Base-by-base conservation (phyloP, 2,888 invertebrate species). In the Tricholauxania praeusta region DNA sequence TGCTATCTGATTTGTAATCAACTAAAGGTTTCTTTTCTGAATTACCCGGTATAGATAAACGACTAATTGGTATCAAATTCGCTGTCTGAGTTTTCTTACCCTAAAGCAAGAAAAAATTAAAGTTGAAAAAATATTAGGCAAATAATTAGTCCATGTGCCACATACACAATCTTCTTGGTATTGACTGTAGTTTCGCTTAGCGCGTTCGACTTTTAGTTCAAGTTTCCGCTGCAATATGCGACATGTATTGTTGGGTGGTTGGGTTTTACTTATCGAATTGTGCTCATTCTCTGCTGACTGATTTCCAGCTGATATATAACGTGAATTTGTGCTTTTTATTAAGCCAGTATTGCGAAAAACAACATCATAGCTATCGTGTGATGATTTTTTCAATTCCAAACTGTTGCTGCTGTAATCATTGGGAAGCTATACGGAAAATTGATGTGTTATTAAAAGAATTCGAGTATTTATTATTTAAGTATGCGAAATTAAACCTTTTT, bases 201-300 rank as follows among this genome's bases (percentile, higher is more conserved):
- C 88, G 60, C 87, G 84, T 77, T 87, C 87, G 74, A 88, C 88
- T 82, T 88, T 88, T 39, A 87, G 78, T 75, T 88, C 88, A 53
- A 88, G 78, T 76, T 88, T 88, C 53, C 87, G 81, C 79, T 88
- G 88, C 76, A 88, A 80, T 72, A 87, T 83, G 77, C 85, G 84
- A 81, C 87, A 88, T 68, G 87, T 86, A 78, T 85, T 87, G 66
- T 86, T 81, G 68, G 86, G 83, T 47, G 32, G 12, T 53, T 53
- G n/a, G 12, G 14, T 15, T 17, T 39, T 39, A 39, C 10, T 10
- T 39, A 17, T 39, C 39, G 32, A 57, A 68, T 78, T 75, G 15
- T 81, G 77, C 49, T 81, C 82, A 78, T 81, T 82, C 77, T 81
- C 81, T 78, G 81, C 82, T 28, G 80, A 77, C 52, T 55, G 55